Conservation (phyloP, 2,113 vertebrate genomes). For the Callospermophilus lateralis region DNA sequence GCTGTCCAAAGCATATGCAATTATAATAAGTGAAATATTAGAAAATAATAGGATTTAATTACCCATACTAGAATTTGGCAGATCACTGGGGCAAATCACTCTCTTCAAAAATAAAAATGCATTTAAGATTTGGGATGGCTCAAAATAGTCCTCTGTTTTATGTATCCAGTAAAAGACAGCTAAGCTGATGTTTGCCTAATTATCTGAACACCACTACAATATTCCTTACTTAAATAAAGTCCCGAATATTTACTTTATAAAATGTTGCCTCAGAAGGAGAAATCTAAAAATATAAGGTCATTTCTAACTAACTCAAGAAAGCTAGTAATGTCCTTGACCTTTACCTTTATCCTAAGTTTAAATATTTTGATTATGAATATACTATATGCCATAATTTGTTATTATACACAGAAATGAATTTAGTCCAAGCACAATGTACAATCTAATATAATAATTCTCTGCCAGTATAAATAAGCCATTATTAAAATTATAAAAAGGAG, state of each 20-base stretch:
- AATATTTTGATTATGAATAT: constrained; percentile 76
- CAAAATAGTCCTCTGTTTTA: constrained; percentile 62
- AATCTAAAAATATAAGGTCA: constrained; percentile 69
- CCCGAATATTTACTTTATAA: constrained; percentile 72
- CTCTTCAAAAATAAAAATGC: neutral
- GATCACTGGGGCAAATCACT: neutral
- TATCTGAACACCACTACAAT: constrained; percentile 54
- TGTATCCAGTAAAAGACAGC: constrained; percentile 41
- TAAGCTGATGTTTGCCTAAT: constrained; percentile 71
- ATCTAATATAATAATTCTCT: constrained; percentile 81
- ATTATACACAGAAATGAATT: constrained; percentile 80
- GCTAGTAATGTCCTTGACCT: constrained; percentile 52
- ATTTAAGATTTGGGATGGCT: constrained; percentile 15
- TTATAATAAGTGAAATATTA: constrained; percentile 51
- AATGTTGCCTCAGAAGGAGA: constrained; percentile 44
- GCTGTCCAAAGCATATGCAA: neutral
- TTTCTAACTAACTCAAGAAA: constrained; percentile 65
- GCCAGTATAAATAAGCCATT: constrained; percentile 86
- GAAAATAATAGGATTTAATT: constrained; percentile 62
- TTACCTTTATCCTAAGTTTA: neutral
- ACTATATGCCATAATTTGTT: constrained; percentile 74
- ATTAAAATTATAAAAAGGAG: constrained; percentile 86
- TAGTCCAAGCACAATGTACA: constrained; percentile 83
- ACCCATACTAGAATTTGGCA: constrained; percentile 46
- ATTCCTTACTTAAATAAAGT: constrained; percentile 57